Conservation (phyloP, 2,888 invertebrate genomes). For the Drosophila phalerata region DNA sequence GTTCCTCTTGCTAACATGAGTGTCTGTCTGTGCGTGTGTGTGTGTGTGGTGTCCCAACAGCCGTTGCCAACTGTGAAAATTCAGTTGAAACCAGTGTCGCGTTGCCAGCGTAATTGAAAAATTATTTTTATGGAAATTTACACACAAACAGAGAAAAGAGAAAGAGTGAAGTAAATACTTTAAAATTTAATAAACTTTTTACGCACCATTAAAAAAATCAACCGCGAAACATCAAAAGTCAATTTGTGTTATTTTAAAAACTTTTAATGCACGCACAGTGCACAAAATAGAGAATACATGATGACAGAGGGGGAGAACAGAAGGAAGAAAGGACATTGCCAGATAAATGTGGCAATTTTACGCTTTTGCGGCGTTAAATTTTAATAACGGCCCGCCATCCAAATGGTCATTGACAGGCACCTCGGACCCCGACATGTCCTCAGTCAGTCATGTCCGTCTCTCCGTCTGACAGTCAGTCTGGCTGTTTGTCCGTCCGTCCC, state of each 20-base stretch:
- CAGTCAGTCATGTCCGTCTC: neutral
- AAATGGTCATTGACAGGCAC: conserved; percentile 50
- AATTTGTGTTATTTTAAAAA: conserved; percentile 78
- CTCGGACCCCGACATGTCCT: neutral
- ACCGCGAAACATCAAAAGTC: conserved; percentile 82
- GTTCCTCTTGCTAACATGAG: neutral
- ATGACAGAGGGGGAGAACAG: neutral
- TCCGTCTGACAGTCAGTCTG: conserved; percentile 24
- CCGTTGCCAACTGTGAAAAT: conserved; percentile 58
- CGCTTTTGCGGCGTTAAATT: conserved; percentile 79
- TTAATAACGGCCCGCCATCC: conserved; percentile 68
- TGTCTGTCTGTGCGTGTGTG: neutral
- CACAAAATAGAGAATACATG: conserved; percentile 13
- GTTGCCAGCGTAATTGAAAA: conserved; percentile 69
- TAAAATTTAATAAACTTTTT: conserved; percentile 82
- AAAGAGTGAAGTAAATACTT: conserved; percentile 46
- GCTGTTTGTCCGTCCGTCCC: conserved; percentile 25
- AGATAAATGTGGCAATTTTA: conserved; percentile 79
- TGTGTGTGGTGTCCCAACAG: conserved; percentile 35
- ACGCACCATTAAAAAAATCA: conserved; percentile 79
- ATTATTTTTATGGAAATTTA: conserved; percentile 74
- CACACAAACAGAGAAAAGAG: conserved; percentile 17
- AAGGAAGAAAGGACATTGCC: conserved; percentile 39
- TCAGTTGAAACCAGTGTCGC: conserved; percentile 54
- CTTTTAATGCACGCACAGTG: conserved; percentile 70